A percentile compares a stretch with the other conserved stretches of the same genome.
phyloP scores from a whole-genome alignment of 2,888 invertebrate genomes.

The Boloria selene region DNA sequence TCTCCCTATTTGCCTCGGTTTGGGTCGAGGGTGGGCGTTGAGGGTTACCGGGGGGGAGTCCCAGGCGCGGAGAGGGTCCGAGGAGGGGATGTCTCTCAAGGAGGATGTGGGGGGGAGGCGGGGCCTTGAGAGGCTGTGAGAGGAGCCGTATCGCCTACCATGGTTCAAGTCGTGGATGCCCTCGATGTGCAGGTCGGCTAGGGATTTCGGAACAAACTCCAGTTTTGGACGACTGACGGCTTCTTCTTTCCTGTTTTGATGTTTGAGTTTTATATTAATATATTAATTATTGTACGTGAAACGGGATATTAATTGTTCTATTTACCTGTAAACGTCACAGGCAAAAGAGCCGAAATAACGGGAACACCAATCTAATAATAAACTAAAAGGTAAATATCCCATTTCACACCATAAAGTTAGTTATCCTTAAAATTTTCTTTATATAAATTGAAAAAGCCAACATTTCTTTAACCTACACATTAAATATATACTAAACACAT shows the following conservation, averaged over 20 bases:
- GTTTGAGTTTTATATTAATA: neutral
- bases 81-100: slow-evolving; percentile 66
- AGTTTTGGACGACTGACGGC: slow-evolving; percentile 93
- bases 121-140: slow-evolving; percentile 71
- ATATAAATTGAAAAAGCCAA: too few species aligned
- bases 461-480: too few species aligned
- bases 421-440: too few species aligned
- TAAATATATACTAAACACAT: too few species aligned
- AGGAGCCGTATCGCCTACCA: slow-evolving; percentile 83
- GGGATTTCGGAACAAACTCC: slow-evolving; percentile 95
- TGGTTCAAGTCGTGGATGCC: slow-evolving; percentile 86
- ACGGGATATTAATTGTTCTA: neutral
- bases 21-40: slow-evolving; percentile 56
- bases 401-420: too few species aligned
- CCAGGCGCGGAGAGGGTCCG: slow-evolving; percentile 72
- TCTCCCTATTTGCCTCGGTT: slow-evolving; percentile 74
- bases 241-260: slow-evolving; percentile 88
- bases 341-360: too few species aligned
- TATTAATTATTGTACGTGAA: neutral
- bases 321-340: neutral
- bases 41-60: slow-evolving; percentile 57
- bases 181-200: slow-evolving; percentile 93
- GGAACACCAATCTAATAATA: too few species aligned
- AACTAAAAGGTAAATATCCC: neutral
- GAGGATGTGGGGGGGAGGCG: slow-evolving; percentile 67